Evolutionary conservation across 2,888 invertebrate genomes (phyloP).

Genomic region (Bursaphelenchus okinawaensis): DNA sequence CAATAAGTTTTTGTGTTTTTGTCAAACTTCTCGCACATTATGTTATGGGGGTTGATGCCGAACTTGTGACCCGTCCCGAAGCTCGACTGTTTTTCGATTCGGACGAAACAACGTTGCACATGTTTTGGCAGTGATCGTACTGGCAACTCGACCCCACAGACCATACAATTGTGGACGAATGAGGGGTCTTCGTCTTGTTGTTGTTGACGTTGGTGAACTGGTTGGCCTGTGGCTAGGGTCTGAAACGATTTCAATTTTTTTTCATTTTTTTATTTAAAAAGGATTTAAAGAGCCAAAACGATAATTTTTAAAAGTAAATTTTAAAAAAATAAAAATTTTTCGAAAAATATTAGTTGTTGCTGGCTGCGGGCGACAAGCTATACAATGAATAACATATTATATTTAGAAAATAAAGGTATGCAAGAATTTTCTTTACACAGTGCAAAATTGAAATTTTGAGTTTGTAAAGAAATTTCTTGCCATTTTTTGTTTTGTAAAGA

Average conservation of each 20-base stretch:
- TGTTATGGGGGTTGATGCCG: conserved; percentile 59
- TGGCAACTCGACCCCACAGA: conserved; percentile 24
- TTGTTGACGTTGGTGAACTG: not conserved
- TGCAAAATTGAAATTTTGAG: too few species aligned
- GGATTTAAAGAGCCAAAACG: too few species aligned
- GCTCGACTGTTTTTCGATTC: conserved; percentile 41
- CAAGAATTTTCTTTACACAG: too few species aligned
- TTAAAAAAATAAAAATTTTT: too few species aligned
- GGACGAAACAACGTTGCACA: conserved; percentile 41
- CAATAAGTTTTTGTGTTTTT: conserved; percentile 75
- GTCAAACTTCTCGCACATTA: conserved; percentile 96
- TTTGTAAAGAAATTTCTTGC: too few species aligned
- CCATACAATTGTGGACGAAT: conserved; percentile 6
- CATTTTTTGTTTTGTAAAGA: too few species aligned
- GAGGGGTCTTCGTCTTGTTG: not conserved
- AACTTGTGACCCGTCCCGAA: conserved; percentile 32
- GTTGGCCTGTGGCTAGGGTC: not conserved
- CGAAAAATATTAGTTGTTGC: too few species aligned
- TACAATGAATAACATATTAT: too few species aligned
- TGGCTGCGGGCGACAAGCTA: too few species aligned
- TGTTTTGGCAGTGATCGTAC: conserved; percentile 31
- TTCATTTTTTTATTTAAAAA: too few species aligned
- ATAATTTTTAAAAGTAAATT: too few species aligned
- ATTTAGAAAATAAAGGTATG: too few species aligned
- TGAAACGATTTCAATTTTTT: not conserved